Conservation (phyloP, 2,888 invertebrate genomes). For the Drosophila algonquin region DNA sequence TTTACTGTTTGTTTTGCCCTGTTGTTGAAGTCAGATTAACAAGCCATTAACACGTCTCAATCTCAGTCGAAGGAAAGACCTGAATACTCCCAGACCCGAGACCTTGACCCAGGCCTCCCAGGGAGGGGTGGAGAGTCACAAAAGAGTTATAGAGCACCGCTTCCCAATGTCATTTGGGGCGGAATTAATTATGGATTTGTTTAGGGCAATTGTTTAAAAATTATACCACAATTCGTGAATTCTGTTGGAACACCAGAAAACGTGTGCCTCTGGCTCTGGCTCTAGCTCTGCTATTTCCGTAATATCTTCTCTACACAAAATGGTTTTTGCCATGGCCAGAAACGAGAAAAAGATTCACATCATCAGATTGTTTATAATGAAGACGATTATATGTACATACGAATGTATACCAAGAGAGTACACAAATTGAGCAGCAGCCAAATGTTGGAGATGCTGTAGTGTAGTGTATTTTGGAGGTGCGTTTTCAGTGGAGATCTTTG, state of each 20-base stretch:
- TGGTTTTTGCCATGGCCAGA: conserved; percentile 59
- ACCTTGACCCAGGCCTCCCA: conserved; percentile 55
- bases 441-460: conserved; percentile 3
- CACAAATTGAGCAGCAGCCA: conserved; percentile 12
- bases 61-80: neutral
- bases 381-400: conserved; percentile 15
- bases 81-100: conserved; percentile 30
- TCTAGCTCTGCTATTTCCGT: conserved; percentile 56
- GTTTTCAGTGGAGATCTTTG: conserved; percentile 11
- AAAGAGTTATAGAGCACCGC: conserved; percentile 10
- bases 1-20: conserved; percentile 11
- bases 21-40: conserved; percentile 35
- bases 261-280: conserved; percentile 46
- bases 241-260: conserved; percentile 7
- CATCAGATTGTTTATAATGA: conserved; percentile 55
- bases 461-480: conserved; percentile 27
- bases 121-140: neutral
- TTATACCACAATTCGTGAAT: neutral
- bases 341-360: conserved; percentile 44
- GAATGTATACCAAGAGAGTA: conserved; percentile 11
- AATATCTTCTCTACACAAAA: conserved; percentile 45
- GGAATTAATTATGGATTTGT: conserved; percentile 36
- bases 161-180: conserved; percentile 46
- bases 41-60: conserved; percentile 55
- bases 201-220: conserved; percentile 37